Evolutionary conservation across 2,113 vertebrate genomes (phyloP).

Genomic region (Clarias macrocephalus): DNA sequence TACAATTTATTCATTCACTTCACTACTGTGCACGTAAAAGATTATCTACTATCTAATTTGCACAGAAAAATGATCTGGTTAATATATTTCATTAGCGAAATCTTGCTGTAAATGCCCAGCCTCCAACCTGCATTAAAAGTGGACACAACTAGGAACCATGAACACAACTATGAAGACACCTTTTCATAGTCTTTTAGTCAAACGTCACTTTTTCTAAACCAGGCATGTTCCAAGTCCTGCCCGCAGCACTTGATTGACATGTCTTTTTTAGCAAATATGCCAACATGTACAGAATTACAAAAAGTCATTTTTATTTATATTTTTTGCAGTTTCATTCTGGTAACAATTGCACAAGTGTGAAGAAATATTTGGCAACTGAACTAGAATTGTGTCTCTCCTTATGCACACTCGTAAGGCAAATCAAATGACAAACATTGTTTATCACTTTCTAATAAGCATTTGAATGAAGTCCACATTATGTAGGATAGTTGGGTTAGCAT

Average conservation of each 20-base stretch:
- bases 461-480: background rate
- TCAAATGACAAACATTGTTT: background rate
- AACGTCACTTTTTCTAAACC: background rate
- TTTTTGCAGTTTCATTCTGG: background rate
- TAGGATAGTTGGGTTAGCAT: conserved; percentile 40
- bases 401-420: background rate
- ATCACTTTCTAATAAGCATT: background rate
- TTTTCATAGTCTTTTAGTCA: background rate
- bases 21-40: background rate
- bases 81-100: background rate
- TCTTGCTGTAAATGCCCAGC: background rate
- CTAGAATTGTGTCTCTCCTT: background rate
- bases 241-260: background rate
- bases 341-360: background rate
- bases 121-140: background rate
- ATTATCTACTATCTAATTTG: background rate
- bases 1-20: background rate
- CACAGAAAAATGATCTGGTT: background rate
- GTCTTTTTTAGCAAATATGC: background rate
- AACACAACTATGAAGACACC: background rate
- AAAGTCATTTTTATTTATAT: background rate
- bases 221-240: background rate
- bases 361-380: background rate
- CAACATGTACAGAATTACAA: background rate
- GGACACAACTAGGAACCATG: background rate